Evolutionary conservation across 1,140 invertebrate genomes (phyloP).

Genomic region (Diorhabda sublineata): DNA sequence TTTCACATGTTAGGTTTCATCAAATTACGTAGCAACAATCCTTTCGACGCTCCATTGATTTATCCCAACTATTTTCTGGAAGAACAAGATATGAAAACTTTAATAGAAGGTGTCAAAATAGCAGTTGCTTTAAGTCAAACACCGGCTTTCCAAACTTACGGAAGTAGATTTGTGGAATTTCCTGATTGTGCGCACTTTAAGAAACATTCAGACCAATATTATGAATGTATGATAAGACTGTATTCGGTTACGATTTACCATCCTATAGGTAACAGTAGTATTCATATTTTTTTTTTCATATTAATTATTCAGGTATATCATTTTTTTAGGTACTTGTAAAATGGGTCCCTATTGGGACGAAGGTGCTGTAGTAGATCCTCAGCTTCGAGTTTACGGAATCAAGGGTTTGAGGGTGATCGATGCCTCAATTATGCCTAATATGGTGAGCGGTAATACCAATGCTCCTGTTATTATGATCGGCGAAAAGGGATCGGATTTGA

Average conservation of each 20-base stretch:
- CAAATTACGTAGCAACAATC: slow-evolving; percentile 74
- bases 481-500: slow-evolving; percentile 78
- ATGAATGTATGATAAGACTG: slow-evolving; percentile 78
- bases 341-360: slow-evolving; percentile 86
- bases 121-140: slow-evolving; percentile 70
- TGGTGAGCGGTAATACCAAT: slow-evolving; percentile 81
- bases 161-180: slow-evolving; percentile 66
- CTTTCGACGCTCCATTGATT: slow-evolving; percentile 86
- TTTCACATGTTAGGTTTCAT: slow-evolving; percentile 49
- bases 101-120: slow-evolving; percentile 82
- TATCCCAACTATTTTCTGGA: slow-evolving; percentile 88
- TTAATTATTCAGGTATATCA: background rate
- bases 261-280: slow-evolving; percentile 58
- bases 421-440: slow-evolving; percentile 78
- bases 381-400: slow-evolving; percentile 75
- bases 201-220: slow-evolving; percentile 68
- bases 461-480: slow-evolving; percentile 82
- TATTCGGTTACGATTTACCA: slow-evolving; percentile 82
- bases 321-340: slow-evolving; percentile 68
- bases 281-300: background rate
- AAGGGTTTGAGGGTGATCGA: slow-evolving; percentile 78
- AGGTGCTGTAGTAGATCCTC: slow-evolving; percentile 82
- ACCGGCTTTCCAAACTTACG: slow-evolving; percentile 63
- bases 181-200: slow-evolving; percentile 65
- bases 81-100: slow-evolving; percentile 69